Conservation (phyloP, 2,113 vertebrate genomes). For the Rallus limicola region DNA sequence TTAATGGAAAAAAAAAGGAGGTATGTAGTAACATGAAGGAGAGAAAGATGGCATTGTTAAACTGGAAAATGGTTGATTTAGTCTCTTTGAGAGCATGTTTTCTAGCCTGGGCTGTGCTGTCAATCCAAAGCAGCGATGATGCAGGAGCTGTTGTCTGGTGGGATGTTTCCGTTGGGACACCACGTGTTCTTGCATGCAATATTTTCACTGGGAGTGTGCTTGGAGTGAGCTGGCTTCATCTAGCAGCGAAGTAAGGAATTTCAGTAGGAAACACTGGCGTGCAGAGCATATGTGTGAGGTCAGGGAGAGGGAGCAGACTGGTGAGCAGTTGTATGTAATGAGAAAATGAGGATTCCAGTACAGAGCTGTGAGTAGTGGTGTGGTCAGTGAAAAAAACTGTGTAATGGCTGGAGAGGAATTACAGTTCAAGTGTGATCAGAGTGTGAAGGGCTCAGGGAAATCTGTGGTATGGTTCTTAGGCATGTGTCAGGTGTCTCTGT, state of each 20-base stretch:
- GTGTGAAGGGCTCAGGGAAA: background rate
- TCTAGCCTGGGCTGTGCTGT: background rate
- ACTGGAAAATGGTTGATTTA: too few relatives aligned
- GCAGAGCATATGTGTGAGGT: background rate
- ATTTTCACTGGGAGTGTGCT: background rate
- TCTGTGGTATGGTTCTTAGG: background rate
- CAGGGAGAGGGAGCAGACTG: background rate
- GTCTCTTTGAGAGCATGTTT: background rate
- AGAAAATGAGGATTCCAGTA: background rate
- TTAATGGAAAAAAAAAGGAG: background rate
- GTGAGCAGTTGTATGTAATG: background rate
- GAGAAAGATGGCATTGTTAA: background rate
- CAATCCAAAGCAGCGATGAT: background rate
- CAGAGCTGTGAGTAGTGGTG: background rate
- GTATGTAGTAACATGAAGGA: background rate
- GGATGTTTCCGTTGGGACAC: background rate
- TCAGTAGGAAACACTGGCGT: accelerated
- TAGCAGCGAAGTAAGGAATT: background rate
- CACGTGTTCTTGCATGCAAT: background rate
- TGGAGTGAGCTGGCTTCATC: background rate
- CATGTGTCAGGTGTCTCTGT: background rate
- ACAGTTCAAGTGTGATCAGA: background rate
- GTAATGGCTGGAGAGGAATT: background rate
- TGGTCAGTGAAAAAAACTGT: background rate
- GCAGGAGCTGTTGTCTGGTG: background rate